Evolutionary conservation across 2,888 invertebrate species (phyloP).

Genomic region (Melieria picta): DNA sequence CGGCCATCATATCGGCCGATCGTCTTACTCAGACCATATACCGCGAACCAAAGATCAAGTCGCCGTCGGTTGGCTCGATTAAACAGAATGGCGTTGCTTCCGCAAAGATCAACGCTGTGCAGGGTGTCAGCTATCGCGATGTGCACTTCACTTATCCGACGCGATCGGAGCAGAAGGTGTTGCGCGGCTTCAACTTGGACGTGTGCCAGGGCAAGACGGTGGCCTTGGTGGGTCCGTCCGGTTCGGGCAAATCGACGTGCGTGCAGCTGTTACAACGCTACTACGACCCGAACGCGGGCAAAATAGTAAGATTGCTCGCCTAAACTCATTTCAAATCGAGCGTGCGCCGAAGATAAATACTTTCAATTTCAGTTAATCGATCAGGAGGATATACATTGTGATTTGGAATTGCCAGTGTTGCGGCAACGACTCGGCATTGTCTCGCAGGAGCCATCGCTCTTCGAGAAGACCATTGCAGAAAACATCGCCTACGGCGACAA

Average conservation of each 20-base stretch:
- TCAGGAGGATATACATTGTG: constrained; percentile 69
- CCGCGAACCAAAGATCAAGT: constrained; percentile 70
- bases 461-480: constrained; percentile 83
- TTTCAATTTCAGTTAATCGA: constrained; percentile 62
- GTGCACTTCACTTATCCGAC: constrained; percentile 86
- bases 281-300: constrained; percentile 79
- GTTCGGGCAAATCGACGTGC: constrained; percentile 85
- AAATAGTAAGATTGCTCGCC: constrained; percentile 67
- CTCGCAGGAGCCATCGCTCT: constrained; percentile 87
- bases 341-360: not conserved
- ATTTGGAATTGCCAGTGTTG: constrained; percentile 74
- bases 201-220: constrained; percentile 78
- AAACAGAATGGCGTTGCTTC: constrained; percentile 53
- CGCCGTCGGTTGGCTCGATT: constrained; percentile 59
- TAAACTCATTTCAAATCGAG: not conserved
- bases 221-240: constrained; percentile 79
- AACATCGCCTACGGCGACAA: constrained; percentile 92
- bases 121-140: constrained; percentile 70
- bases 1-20: constrained; percentile 77
- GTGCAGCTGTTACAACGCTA: constrained; percentile 82
- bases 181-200: constrained; percentile 76
- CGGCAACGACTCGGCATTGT: constrained; percentile 82
- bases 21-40: constrained; percentile 75
- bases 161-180: constrained; percentile 77
- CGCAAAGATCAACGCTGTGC: constrained; percentile 58